Percentiles rank a stretch among this genome's conserved stretches.
Conservation (phyloP, 2,888 invertebrate genomes). For the Leucoptera coffeella region DNA sequence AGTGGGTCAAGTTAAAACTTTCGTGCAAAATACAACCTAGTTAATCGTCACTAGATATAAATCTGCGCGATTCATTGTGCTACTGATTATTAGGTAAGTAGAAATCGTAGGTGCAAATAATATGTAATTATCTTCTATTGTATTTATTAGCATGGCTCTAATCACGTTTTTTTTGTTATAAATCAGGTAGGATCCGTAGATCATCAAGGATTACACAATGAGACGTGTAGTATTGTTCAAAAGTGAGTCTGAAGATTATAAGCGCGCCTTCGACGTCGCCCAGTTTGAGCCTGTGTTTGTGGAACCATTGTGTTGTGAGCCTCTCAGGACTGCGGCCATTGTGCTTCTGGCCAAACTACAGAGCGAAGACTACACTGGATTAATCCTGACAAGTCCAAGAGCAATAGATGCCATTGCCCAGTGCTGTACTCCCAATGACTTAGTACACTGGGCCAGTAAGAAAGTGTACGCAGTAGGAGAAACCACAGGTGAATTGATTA, state of each 20-base stretch:
- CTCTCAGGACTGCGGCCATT: slow-evolving; percentile 13
- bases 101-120: no score
- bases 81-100: no score
- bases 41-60: no score
- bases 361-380: slow-evolving; percentile 17
- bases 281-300: slow-evolving; percentile 26
- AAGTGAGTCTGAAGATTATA: slow-evolving; percentile 31
- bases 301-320: slow-evolving; percentile 31
- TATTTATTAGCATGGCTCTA: no score
- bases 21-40: no score
- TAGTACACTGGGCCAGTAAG: slow-evolving; percentile 22
- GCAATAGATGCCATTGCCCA: slow-evolving; percentile 28
- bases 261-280: slow-evolving; percentile 18
- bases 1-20: no score
- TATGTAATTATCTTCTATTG: no score
- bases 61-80: no score
- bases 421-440: slow-evolving; percentile 30
- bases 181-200: no score
- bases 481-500: slow-evolving; percentile 17
- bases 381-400: slow-evolving; percentile 30
- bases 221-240: slow-evolving; percentile 35
- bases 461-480: slow-evolving; percentile 31
- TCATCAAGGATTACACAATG: slow-evolving; percentile 14
- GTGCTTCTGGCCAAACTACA: slow-evolving; percentile 17
- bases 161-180: no score